Evolutionary conservation across 2,797 vertebrate species (phyloP).

Genomic region (Petrocephalus schoutedeni): DNA sequence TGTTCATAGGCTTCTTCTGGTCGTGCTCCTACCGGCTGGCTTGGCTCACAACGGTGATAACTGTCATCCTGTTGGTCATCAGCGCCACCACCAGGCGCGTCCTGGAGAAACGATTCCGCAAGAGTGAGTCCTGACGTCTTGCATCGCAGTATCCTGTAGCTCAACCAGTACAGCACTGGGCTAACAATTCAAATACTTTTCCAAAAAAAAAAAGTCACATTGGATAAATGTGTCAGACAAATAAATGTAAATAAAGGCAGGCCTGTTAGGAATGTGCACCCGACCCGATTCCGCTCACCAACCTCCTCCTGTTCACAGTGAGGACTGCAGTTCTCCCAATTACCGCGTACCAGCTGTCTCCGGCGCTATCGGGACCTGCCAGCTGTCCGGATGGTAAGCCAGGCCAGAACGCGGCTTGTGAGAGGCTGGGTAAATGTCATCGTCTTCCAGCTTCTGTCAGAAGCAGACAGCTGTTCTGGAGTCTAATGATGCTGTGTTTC

Average conservation of each 20-base stretch:
- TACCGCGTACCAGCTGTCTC: background rate
- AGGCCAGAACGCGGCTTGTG: background rate
- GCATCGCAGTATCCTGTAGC: background rate
- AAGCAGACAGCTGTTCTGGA: background rate
- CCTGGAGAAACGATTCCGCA: background rate
- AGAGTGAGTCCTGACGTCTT: constrained; percentile 45
- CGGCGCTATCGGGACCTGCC: background rate
- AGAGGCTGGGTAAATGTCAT: background rate
- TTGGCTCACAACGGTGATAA: constrained; percentile 68
- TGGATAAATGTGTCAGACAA: background rate
- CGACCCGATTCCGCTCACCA: background rate
- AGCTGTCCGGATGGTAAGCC: background rate
- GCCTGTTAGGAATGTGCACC: background rate
- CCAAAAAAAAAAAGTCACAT: background rate
- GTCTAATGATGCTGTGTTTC: background rate
- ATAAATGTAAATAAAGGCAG: background rate
- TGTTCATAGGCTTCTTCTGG: constrained; percentile 57
- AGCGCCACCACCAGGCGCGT: constrained; percentile 51
- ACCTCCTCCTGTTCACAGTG: constrained; percentile 19
- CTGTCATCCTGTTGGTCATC: constrained; percentile 60
- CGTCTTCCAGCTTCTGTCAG: background rate
- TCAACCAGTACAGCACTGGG: background rate
- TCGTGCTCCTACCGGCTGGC: constrained; percentile 51
- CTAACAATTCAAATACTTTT: background rate
- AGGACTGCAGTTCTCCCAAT: constrained; percentile 2